These are phyloP conservation scores for Reinhardtius hippoglossoides DNA, from an alignment of 2,113 vertebrate species.

Conservation along the genomic window DNA sequence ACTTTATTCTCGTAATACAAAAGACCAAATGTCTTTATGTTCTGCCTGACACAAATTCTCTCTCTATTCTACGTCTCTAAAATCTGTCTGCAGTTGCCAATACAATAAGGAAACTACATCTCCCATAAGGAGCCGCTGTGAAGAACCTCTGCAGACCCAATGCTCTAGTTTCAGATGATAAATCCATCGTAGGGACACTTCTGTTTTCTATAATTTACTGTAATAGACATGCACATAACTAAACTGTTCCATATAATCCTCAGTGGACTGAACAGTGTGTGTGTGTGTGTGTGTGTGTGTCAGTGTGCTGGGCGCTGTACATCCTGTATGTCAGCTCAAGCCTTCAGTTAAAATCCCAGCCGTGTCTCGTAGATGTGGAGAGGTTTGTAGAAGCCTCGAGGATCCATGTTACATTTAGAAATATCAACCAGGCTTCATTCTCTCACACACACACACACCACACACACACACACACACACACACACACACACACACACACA, in stretches of 20 bases:
- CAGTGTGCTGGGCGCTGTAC: neutral
- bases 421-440: slow-evolving; percentile 36
- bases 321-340: slow-evolving; percentile 33
- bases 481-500: neutral
- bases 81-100: too few relatives aligned
- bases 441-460: neutral
- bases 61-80: too few relatives aligned
- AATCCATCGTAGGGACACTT: too few relatives aligned
- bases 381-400: slow-evolving; percentile 24
- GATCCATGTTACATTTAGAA: slow-evolving; percentile 50
- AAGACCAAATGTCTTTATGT: too few relatives aligned
- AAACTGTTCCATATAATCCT: too few relatives aligned
- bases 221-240: neutral
- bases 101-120: too few relatives aligned
- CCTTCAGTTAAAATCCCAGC: slow-evolving; percentile 26
- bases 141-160: too few relatives aligned
- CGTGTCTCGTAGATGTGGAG: neutral
- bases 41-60: too few relatives aligned
- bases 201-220: neutral
- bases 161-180: too few relatives aligned
- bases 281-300: neutral
- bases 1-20: too few relatives aligned
- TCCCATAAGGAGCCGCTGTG: too few relatives aligned
- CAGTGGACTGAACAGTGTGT: neutral
- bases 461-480: slow-evolving; percentile 9